Base-by-base conservation (phyloP, 2,888 invertebrate species). In the Dicycla oo region DNA sequence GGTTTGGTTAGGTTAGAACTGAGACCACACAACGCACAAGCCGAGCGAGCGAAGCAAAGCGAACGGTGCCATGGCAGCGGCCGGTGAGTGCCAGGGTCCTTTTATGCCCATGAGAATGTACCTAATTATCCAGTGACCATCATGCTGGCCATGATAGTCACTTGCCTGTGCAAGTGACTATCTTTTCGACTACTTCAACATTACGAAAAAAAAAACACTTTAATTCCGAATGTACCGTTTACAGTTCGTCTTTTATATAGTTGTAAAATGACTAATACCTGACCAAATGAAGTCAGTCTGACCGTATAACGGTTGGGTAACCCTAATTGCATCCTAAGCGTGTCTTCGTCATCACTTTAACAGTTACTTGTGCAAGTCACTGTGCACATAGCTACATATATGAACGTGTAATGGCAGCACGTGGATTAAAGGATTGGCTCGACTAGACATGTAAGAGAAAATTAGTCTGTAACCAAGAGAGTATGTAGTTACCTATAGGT, bases 311-410 rank as follows among this genome's bases (percentile, higher is more conserved):
- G 68, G 80, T 83, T 26, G 58, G 56, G 34, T 80, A 83, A 80
- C 65, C 80, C 83, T 83, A 73, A 81, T 83, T 75, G 67, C 75
- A 70, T 74, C 61, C 58, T 70, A 75, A 83, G 67, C 51, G 66
- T 26, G 30, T 20, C 54, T 80, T 58, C 65, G 75, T 83, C 80
- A 75, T 70, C 68, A 63, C 54, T 68, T 58, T 43, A 69, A 82
- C 82, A 64, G 83, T 79, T 68, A 80, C 26, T 63, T 68, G 80
- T 80, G 69, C 69, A 80, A 45, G 54, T 10, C 40, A 53, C 15
- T 38, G 43, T 57, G 45, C 38, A 18, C 57, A n/a, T n/a, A 38
- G 20, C n/a, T 64, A 51, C 23, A 20, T 62, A 58, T 58, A 78
- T 70, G 57, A 63, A 60, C 65, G 45, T 78, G 66, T 71, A 71